phyloP scores from a whole-genome alignment of 2,888 invertebrate species.

The Synanthedon tipuliformis region DNA sequence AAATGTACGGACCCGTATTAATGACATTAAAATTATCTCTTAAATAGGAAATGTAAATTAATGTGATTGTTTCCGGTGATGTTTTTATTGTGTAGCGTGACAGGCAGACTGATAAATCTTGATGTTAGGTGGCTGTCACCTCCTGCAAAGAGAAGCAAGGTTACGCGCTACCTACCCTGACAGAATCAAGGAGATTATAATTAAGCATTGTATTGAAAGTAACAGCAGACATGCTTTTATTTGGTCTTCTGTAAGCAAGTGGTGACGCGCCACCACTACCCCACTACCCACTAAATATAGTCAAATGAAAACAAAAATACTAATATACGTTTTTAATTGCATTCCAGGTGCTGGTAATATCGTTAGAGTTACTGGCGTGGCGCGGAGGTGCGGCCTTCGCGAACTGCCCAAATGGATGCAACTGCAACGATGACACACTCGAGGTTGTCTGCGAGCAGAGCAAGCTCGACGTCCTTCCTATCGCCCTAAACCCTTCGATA shows the following conservation, averaged over 20 bases:
- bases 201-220: too few species aligned
- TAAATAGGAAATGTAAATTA: too few species aligned
- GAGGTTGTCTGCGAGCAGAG: constrained; percentile 88
- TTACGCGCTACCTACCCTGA: too few species aligned
- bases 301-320: not conserved
- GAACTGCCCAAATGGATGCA: constrained; percentile 88
- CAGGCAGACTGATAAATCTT: too few species aligned
- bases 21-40: not conserved
- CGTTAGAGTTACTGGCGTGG: constrained; percentile 45
- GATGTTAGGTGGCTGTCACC: too few species aligned
- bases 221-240: not conserved
- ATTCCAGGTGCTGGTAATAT: constrained; percentile 55
- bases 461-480: constrained; percentile 89
- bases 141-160: too few species aligned
- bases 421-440: constrained; percentile 89
- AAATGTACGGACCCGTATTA: not conserved
- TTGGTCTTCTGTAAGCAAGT: not conserved
- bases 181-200: too few species aligned
- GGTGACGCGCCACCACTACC: not conserved
- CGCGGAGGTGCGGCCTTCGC: constrained; percentile 71
- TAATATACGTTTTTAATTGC: constrained; percentile 8
- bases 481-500: constrained; percentile 91
- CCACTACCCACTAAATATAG: too few species aligned
- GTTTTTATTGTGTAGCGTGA: too few species aligned
- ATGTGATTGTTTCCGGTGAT: too few species aligned